Base-by-base conservation (phyloP, 2,888 invertebrate species). In the Scaptomyza reducta region DNA sequence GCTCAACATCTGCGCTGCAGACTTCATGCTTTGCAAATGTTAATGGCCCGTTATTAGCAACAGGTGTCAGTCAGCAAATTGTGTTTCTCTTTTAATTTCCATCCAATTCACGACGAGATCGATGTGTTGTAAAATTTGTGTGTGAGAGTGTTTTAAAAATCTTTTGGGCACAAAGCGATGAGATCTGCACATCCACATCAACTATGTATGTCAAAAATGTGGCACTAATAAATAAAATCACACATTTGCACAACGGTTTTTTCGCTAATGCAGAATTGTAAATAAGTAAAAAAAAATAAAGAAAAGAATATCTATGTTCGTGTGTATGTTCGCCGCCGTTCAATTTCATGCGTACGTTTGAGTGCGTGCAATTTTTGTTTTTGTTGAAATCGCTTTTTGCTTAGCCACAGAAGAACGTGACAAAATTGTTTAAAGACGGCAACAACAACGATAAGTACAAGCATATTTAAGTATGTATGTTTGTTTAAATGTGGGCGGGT, bases 231-330 rank as follows among this genome's bases (percentile, higher is more conserved):
- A 86, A 86, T 83, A 10, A 22, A 67, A 77, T 70, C 62, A 67
- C 70, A 76, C 70, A 84, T 67, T 77, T 65, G 18, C 56, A 38
- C 60, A 64, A 63, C 54, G 50, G 53, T 40, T 69, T 60, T 56
- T 82, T 69, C 68, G 66, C 62, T 78, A 77, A 75, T 80, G 78
- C 72, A 75, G 59, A 67, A 68, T 56, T 69, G 72, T 50, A 69
- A 75, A 76, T 22, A 65, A 62, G 63, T 58, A 62, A 54, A 67
- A 35, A 67, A 44, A 55, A 59, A 65, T 67, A 77, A 67, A 44
- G 56, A 62, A 63, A 69, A 80, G 73, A 86, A 73, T 79, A 65
- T 86, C 83, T 85, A 83, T 40, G 83, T 75, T 10, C 10, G 31
- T 85, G 79, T 38, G 14, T 35, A 83, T 40, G 83, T 75, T 33